Evolutionary conservation across 2,797 vertebrate genomes (phyloP).

Genomic region (Gallinago nigripennis): DNA sequence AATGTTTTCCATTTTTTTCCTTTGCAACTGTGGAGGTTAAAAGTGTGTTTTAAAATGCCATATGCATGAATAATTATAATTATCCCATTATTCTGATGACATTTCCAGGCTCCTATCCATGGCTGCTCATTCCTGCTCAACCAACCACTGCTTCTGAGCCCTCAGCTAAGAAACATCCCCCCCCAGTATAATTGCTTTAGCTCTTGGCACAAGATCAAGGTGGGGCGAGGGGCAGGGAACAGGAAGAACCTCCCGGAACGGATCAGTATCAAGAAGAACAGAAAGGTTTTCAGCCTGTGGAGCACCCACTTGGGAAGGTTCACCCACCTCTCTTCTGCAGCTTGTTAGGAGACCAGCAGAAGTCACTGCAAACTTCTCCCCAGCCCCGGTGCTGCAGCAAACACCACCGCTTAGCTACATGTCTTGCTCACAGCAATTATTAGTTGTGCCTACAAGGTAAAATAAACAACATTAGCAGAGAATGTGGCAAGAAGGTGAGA

Average conservation of each 20-base stretch:
- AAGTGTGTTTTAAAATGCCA: neutral
- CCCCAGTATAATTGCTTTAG: neutral
- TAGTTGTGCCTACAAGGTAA: neutral
- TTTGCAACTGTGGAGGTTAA: neutral
- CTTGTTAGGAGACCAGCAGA: rapidly evolving
- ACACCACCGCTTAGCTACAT: neutral
- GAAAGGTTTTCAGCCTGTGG: neutral
- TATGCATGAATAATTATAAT: neutral
- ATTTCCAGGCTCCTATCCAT: neutral
- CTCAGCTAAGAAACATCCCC: neutral
- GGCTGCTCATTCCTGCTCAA: neutral
- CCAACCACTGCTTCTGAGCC: neutral
- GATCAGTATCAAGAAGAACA: neutral
- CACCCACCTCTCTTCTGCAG: neutral
- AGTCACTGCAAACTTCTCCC: neutral
- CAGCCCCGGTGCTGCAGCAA: neutral
- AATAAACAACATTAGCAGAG: neutral
- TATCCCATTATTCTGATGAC: neutral
- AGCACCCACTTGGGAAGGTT: neutral
- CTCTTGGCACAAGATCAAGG: neutral
- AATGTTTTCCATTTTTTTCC: neutral
- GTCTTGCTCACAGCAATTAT: neutral
- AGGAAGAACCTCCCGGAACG: neutral
- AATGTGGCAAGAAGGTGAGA: neutral
- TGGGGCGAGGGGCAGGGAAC: neutral